Percentiles rank a stretch among this genome's conserved stretches.
Evolutionary conservation across 2,797 vertebrate genomes (phyloP).

Genomic region (Protonibea diacanthus): DNA sequence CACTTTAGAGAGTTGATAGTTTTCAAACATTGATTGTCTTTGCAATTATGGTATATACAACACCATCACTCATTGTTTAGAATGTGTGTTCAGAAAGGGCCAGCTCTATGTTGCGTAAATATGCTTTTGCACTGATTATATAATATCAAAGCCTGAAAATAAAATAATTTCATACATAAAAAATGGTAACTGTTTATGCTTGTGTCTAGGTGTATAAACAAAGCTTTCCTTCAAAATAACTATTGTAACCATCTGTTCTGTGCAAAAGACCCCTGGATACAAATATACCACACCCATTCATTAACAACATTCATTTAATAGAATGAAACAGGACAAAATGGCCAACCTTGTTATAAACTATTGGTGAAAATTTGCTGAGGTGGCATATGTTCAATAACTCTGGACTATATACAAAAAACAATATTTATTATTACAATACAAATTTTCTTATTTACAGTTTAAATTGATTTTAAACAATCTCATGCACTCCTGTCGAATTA

Average conservation of each 20-base stretch:
- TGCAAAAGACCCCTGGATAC: conserved; percentile 73
- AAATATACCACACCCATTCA: conserved; percentile 81
- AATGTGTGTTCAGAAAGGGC: conserved; percentile 59
- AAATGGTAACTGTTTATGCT: conserved; percentile 48
- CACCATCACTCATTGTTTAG: conserved; percentile 59
- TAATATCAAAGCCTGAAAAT: conserved; percentile 74
- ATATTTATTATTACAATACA: conserved; percentile 86
- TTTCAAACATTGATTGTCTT: conserved; percentile 77
- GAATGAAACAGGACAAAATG: conserved; percentile 66
- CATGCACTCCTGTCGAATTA: conserved; percentile 70
- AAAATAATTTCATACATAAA: conserved; percentile 68
- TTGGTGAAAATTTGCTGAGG: conserved; percentile 61
- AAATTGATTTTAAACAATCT: conserved; percentile 80
- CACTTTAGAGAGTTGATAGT: conserved; percentile 73
- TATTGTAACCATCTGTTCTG: conserved; percentile 60
- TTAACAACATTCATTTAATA: conserved; percentile 67
- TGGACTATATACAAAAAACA: conserved; percentile 87
- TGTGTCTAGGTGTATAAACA: conserved; percentile 72
- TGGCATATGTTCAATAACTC: conserved; percentile 82
- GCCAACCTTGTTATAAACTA: conserved; percentile 64
- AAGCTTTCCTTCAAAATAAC: conserved; percentile 77
- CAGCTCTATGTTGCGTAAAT: conserved; percentile 68
- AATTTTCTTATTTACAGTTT: conserved; percentile 89
- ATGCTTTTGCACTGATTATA: conserved; percentile 74
- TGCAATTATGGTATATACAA: conserved; percentile 75